phyloP scores from a whole-genome alignment of 2,797 vertebrate genomes.

The Lycodopsis pacificus region DNA sequence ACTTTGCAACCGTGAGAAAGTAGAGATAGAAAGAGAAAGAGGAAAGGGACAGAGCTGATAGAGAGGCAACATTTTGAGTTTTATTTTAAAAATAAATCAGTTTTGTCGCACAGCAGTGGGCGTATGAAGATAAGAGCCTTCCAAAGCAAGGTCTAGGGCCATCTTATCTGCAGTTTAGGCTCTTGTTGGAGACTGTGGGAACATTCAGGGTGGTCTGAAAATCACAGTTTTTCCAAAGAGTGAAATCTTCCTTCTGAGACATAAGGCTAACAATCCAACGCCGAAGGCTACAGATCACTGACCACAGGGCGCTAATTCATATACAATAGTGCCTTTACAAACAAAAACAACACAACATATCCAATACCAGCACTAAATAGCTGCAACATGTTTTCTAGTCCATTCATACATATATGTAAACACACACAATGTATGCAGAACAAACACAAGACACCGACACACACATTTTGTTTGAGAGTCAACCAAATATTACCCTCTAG shows the following conservation, averaged over 20 bases:
- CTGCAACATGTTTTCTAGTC: neutral
- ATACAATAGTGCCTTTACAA: neutral
- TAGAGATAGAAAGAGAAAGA: conserved; percentile 1
- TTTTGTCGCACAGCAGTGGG: conserved; percentile 47
- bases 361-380: neutral
- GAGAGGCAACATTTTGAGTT: conserved; percentile 26
- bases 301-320: conserved; percentile 20
- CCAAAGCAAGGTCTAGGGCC: conserved; percentile 24
- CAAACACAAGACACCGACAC: conserved; percentile 2
- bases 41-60: conserved; percentile 15
- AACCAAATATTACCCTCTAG: neutral
- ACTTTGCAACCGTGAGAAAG: conserved; percentile 35
- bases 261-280: neutral
- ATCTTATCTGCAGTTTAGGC: conserved; percentile 62
- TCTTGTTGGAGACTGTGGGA: conserved; percentile 62
- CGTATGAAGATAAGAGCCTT: conserved; percentile 47
- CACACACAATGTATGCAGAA: neutral
- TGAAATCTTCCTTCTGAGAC: conserved; percentile 40
- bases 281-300: conserved; percentile 36
- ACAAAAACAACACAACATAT: conserved; percentile 1
- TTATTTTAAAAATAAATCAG: conserved; percentile 31
- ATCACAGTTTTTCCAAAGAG: conserved; percentile 36
- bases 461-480: neutral
- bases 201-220: conserved; percentile 64
- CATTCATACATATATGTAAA: conserved; percentile 9